Evolutionary conservation across 2,797 vertebrate genomes (phyloP).

Genomic region (Oreochromis mossambicus): DNA sequence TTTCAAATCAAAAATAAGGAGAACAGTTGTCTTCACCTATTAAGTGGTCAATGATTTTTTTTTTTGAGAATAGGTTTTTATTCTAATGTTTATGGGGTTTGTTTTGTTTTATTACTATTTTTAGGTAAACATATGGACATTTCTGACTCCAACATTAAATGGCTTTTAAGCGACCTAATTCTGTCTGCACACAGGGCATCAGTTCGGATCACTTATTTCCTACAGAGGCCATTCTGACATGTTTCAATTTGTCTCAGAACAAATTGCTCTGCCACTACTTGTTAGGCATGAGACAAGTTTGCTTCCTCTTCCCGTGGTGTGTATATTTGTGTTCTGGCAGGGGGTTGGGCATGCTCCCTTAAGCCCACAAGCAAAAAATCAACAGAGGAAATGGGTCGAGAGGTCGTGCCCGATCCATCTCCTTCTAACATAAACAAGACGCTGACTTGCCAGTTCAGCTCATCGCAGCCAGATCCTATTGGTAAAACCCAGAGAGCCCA

Average conservation of each 20-base stretch:
- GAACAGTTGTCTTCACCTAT: neutral
- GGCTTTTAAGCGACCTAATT: neutral
- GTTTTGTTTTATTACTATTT: neutral
- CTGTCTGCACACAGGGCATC: neutral
- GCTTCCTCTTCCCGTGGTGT: neutral
- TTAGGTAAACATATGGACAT: neutral
- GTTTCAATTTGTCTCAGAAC: neutral
- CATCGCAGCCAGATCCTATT: neutral
- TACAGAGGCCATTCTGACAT: neutral
- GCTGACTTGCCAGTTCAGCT: constrained; percentile 4
- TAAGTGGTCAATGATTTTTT: neutral
- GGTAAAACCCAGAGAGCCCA: neutral
- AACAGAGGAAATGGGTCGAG: constrained; percentile 51
- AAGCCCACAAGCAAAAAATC: constrained; percentile 10
- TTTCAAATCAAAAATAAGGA: neutral
- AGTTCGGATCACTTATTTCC: neutral
- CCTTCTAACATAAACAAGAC: constrained; percentile 53
- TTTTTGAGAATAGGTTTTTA: fast-evolving
- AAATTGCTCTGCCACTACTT: constrained; percentile 13
- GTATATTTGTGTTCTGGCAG: neutral
- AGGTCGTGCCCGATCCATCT: constrained; percentile 49
- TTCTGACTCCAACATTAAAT: neutral
- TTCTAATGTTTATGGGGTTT: neutral
- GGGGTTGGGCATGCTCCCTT: neutral
- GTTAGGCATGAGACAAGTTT: neutral